These are phyloP conservation scores for Plodia interpunctella DNA, from an alignment of 1,140 invertebrate genomes.

Conservation along the genomic window DNA sequence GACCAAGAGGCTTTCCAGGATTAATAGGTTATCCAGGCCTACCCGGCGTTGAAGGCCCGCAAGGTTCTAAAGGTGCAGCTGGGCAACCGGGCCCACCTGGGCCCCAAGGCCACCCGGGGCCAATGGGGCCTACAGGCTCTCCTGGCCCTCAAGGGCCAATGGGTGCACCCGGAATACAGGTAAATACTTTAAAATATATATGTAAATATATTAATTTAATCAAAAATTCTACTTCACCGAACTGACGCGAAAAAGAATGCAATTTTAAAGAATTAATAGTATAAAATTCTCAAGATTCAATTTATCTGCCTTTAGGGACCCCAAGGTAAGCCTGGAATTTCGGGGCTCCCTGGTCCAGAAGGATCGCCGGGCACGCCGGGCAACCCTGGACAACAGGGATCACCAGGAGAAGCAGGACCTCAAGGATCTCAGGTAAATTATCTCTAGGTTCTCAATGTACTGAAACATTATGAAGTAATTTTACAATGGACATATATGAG, in stretches of 20 bases:
- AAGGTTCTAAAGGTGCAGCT: slow-evolving; percentile 84
- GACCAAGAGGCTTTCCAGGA: slow-evolving; percentile 87
- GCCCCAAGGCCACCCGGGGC: slow-evolving; percentile 82
- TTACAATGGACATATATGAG: not conserved
- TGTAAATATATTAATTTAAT: no score
- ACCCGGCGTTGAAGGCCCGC: slow-evolving; percentile 84
- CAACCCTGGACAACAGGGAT: slow-evolving; percentile 81
- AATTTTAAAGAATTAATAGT: no score
- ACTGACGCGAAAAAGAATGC: no score
- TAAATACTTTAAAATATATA: no score
- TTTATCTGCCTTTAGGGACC: slow-evolving; percentile 75
- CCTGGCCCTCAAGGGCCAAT: slow-evolving; percentile 82
- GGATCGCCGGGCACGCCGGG: slow-evolving; percentile 85
- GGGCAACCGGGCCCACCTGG: slow-evolving; percentile 84
- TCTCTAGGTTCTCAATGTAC: not conserved
- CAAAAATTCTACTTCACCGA: no score
- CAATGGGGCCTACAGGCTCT: slow-evolving; percentile 80
- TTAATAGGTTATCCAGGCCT: slow-evolving; percentile 86
- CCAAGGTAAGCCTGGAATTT: slow-evolving; percentile 84
- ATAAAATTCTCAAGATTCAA: no score
- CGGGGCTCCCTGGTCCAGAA: slow-evolving; percentile 85
- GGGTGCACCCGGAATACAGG: slow-evolving; percentile 83
- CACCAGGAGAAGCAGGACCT: slow-evolving; percentile 82
- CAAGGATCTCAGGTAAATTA: slow-evolving; percentile 80
- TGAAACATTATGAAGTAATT: not conserved